Evolutionary conservation across 2,888 invertebrate genomes (phyloP).

Genomic region (Ophraella communa): DNA sequence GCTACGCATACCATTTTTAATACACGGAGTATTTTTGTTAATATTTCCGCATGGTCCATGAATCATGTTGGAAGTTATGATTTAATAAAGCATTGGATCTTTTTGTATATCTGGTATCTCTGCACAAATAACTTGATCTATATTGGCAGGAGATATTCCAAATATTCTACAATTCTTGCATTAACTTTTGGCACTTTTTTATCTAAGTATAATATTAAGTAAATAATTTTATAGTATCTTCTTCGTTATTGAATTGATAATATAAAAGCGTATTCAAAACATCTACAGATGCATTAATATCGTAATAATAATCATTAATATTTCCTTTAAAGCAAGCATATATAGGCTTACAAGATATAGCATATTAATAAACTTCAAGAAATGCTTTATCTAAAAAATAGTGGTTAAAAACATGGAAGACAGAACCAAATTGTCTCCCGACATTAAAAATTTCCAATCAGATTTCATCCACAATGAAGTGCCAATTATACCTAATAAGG

Average conservation of each 20-base stretch:
- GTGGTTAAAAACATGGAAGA: background rate
- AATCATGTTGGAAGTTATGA: too few relatives aligned
- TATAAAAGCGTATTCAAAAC: conserved; percentile 20
- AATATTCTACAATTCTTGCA: too few relatives aligned
- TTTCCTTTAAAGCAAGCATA: background rate
- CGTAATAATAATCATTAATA: conserved; percentile 11
- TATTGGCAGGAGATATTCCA: too few relatives aligned
- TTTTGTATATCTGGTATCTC: too few relatives aligned
- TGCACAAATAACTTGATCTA: too few relatives aligned
- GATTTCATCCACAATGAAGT: background rate
- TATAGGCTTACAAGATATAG: background rate
- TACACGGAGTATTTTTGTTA: too few relatives aligned
- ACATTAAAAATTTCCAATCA: background rate
- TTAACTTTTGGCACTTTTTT: too few relatives aligned
- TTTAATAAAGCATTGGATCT: too few relatives aligned
- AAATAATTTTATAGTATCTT: too few relatives aligned
- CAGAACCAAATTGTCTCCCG: background rate
- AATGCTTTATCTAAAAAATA: conserved; percentile 6
- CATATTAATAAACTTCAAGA: conserved; percentile 1
- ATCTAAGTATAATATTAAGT: too few relatives aligned
- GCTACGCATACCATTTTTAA: too few relatives aligned
- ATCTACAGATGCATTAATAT: background rate
- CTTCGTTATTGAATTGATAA: conserved; percentile 6
- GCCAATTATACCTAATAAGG: conserved; percentile 15
- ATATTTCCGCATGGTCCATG: too few relatives aligned